Evolutionary conservation across 2,113 vertebrate genomes (phyloP), one percentile per base, ranked within the genome.

Genomic region (Ammodytes marinus): DNA sequence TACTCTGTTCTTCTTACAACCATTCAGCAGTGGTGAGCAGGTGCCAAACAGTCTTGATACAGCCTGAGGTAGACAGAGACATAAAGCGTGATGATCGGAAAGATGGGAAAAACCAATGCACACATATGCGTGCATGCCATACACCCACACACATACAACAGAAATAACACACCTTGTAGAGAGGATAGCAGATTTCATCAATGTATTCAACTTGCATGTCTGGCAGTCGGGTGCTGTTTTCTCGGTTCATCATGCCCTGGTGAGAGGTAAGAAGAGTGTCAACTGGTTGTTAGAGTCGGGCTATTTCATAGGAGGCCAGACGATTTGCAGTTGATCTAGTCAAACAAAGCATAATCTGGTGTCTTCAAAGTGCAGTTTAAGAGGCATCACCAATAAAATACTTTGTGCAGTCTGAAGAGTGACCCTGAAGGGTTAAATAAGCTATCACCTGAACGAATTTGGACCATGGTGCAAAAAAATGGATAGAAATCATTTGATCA

Each of bases 141-240:
- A 5, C 46, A 59, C 27, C 4, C 50, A 60, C 15, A 47, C 42
- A 27, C 54, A 50, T 12, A 47, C n/a, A 71, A 52, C 42, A 39
- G 17, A 12, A 64, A 42, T 54, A 47, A 79, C 86, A 60, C 95
- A 98, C 97, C 97, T 98, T 96, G 86, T 97, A 98, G 0, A 98
- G 95, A 43, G 97, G 96, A 74, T 97, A 89, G 85, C 97, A 97
- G 88, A 98, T 95, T 60, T 96, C 96, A 55, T 97, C 95, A 63
- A 98, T 98, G 90, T 97, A 98, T 88, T 96, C 96, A 83, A 98
- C 97, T 83, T 98, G 97, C 97, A 97, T 97, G 87, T 95, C 96
- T 19, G 97, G 97, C 79, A 98, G 96, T 86, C 96, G 96, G 82
- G 96, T 96, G 78, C 95, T 96, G 92, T 98, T 98, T 90, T 97